Evolutionary conservation across 1,140 invertebrate genomes (phyloP).

Genomic region (Drosophila insularis): DNA sequence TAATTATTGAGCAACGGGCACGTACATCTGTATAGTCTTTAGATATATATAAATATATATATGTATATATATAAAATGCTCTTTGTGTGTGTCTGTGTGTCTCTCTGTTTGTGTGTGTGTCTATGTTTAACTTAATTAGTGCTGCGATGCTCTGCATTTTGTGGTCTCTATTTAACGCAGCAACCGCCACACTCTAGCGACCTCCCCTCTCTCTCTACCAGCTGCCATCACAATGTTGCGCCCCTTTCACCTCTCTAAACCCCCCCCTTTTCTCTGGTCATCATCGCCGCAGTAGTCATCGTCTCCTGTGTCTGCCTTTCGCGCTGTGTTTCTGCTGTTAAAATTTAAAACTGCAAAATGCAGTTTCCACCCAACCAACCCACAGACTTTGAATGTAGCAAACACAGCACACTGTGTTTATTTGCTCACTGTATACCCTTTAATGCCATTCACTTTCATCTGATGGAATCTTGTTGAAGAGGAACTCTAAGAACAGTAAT

Average conservation of each 20-base stretch:
- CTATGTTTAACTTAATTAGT: slow-evolving; percentile 79
- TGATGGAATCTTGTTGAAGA: too few species aligned
- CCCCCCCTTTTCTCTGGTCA: not conserved
- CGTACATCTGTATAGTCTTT: slow-evolving; percentile 35
- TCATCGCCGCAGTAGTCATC: slow-evolving; percentile 1
- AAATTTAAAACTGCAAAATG: slow-evolving; percentile 72
- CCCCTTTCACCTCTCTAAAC: too few species aligned
- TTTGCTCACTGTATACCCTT: slow-evolving; percentile 51
- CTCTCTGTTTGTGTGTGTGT: slow-evolving; percentile 65
- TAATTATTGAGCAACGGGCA: slow-evolving; percentile 73
- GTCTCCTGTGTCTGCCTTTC: slow-evolving; percentile 5
- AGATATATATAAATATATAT: not conserved
- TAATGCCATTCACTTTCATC: too few species aligned
- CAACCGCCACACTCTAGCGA: slow-evolving; percentile 44
- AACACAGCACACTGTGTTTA: slow-evolving; percentile 56
- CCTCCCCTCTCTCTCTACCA: not conserved
- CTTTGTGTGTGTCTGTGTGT: slow-evolving; percentile 32
- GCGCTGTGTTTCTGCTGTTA: slow-evolving; percentile 30
- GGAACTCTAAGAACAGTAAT: too few species aligned
- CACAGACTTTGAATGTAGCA: slow-evolving; percentile 27
- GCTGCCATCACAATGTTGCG: too few species aligned
- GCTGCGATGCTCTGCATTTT: slow-evolving; percentile 70
- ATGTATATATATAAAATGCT: not conserved
- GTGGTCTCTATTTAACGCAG: slow-evolving; percentile 73
- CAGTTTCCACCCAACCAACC: slow-evolving; percentile 46